These are phyloP conservation scores for Alexandromys fortis DNA, from an alignment of 2,113 vertebrate species.

Conservation along the genomic window DNA sequence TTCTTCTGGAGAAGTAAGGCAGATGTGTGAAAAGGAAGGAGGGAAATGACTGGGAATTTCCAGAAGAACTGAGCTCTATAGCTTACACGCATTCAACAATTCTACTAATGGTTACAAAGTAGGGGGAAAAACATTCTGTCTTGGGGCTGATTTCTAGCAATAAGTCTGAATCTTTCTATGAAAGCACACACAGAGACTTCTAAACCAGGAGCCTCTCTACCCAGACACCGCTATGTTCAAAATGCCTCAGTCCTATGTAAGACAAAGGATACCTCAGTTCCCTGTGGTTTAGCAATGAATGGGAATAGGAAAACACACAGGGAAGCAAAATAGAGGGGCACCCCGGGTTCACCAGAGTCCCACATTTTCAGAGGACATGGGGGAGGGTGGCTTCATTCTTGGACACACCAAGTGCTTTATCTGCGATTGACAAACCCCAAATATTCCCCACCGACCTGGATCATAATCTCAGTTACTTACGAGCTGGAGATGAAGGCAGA, in stretches of 20 bases:
- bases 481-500: slow-evolving; percentile 49
- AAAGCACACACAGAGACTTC: background rate
- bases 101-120: background rate
- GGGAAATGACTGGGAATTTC: background rate
- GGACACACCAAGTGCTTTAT: slow-evolving; percentile 45
- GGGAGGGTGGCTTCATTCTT: background rate
- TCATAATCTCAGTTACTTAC: slow-evolving; percentile 65
- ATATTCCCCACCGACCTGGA: slow-evolving; percentile 51
- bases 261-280: background rate
- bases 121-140: background rate
- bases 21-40: background rate
- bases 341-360: background rate
- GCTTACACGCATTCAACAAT: background rate
- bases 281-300: background rate
- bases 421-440: slow-evolving; percentile 42
- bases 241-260: background rate
- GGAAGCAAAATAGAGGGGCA: background rate
- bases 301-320: background rate
- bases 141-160: background rate
- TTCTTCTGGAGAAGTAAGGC: background rate
- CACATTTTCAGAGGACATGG: background rate
- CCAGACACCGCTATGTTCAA: background rate
- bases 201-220: background rate
- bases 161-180: background rate
- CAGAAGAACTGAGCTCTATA: background rate